Evolutionary conservation across 2,797 vertebrate genomes (phyloP), one percentile per base, ranked within the genome.

Genomic region (Nyctalus aviator): DNA sequence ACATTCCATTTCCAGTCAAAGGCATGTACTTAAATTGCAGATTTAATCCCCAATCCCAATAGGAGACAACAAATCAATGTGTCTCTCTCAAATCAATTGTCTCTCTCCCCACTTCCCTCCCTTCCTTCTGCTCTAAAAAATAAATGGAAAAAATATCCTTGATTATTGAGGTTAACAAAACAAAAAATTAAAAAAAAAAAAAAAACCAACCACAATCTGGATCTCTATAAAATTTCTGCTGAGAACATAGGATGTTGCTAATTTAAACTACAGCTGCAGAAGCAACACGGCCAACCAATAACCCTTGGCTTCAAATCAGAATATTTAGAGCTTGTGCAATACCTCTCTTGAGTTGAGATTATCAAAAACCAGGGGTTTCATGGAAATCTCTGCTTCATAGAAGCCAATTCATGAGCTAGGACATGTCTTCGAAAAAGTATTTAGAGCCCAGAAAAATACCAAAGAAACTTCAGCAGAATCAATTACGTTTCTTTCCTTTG

Each of bases 221-320:
- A 87, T 95, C 66, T 81, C 53, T 86, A 32, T 69, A 93, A 95
- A 78, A 11, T 84, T 86, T 90, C 35, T 92, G 59, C 84, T 44
- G 57, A 77, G 62, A 87, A 90, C 41, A 10, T 64, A 79, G 82
- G 77, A 59, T 91, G 87, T 78, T 95, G 87, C 86, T 94, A 32
- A 86, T 96, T 94, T 89, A 76, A 91, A 85, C 32, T 18, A 83
- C 82, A 95, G 95, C 91, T 95, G 93, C 66, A 73, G 88, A 82
- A 94, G 57, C 48, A 76, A 21, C 35, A 11, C 1, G 55, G n/a
- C 2, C 46, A 88, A 50, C 12, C 77, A 88, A 44, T n/a, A 90
- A 44, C 41, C 5, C 30, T 84, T 96, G 96, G 94, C 89, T 83
- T 84, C 64, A 68, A 79, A 93, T 18, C 73, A 94, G 82, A 94